Evolutionary conservation across 1,140 invertebrate species (phyloP).

Genomic region (Drosophila triauraria): DNA sequence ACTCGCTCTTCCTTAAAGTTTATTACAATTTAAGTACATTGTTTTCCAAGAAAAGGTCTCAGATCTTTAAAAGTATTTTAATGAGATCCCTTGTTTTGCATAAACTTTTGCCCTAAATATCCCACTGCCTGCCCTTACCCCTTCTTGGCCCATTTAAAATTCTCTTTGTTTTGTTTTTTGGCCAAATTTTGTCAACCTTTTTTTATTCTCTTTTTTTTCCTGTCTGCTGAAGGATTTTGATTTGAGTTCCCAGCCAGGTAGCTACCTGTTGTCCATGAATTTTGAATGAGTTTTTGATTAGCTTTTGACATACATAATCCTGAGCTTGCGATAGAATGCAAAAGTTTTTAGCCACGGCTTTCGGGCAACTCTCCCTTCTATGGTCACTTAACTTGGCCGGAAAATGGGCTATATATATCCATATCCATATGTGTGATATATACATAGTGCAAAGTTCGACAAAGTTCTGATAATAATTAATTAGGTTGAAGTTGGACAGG

Average conservation of each 20-base stretch:
- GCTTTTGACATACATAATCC: slow-evolving; percentile 56
- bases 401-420: background rate
- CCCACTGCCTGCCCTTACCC: slow-evolving; percentile 8
- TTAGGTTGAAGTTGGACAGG: slow-evolving; percentile 13
- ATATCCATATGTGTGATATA: background rate
- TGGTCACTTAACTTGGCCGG: slow-evolving; percentile 3
- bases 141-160: slow-evolving; percentile 46
- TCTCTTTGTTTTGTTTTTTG: slow-evolving; percentile 55
- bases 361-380: slow-evolving; percentile 4
- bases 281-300: slow-evolving; percentile 78
- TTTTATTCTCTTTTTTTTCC: background rate
- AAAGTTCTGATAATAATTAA: slow-evolving; percentile 45
- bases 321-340: slow-evolving; percentile 18
- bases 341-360: slow-evolving; percentile 17
- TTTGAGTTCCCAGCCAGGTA: slow-evolving; percentile 20
- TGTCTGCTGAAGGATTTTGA: slow-evolving; percentile 20
- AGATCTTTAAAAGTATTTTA: slow-evolving; percentile 40
- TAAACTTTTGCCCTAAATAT: slow-evolving; percentile 60
- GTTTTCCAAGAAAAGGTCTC: slow-evolving; percentile 18
- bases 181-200: slow-evolving; percentile 21
- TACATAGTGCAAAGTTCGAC: slow-evolving; percentile 10
- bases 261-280: slow-evolving; percentile 65
- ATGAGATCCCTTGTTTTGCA: slow-evolving; percentile 30
- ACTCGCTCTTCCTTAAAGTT: background rate
- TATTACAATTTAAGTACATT: slow-evolving; percentile 13